These are phyloP conservation scores for Scophthalmus maximus DNA, from an alignment of 2,113 vertebrate genomes.

Conservation along the genomic window DNA sequence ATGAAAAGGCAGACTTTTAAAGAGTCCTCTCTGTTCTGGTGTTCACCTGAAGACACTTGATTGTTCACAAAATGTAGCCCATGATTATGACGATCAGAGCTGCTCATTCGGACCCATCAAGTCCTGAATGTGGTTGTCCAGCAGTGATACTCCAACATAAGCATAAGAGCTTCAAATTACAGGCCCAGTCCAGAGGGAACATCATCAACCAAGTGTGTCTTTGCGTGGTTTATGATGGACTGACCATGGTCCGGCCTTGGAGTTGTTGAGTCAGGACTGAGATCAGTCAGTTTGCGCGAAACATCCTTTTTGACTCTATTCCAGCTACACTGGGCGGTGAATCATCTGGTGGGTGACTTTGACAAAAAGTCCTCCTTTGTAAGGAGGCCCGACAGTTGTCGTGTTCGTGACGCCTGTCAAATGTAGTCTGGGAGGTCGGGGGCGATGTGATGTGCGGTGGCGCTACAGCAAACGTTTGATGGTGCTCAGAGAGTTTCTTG, in stretches of 20 bases:
- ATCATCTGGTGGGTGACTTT: constrained; percentile 45
- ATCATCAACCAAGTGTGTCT: not conserved
- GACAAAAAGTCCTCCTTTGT: constrained; percentile 21
- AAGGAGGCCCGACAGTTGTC: constrained; percentile 21
- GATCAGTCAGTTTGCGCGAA: constrained; percentile 41
- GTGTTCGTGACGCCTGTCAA: constrained; percentile 3
- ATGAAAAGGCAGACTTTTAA: not conserved
- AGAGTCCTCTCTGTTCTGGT: constrained; percentile 4
- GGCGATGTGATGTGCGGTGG: constrained; percentile 10
- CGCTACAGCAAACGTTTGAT: constrained; percentile 24
- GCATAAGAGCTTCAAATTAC: no score
- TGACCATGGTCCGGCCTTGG: constrained; percentile 4
- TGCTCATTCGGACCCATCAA: not conserved
- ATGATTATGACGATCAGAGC: not conserved
- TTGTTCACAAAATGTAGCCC: not conserved
- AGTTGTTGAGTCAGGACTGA: constrained; percentile 48
- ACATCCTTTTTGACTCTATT: constrained; percentile 1
- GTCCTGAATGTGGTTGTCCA: not conserved
- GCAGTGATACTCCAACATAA: no score
- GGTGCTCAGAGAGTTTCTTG: constrained; percentile 13
- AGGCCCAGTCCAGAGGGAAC: no score
- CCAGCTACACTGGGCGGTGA: constrained; percentile 37
- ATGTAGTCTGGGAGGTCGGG: not conserved
- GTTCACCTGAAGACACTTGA: not conserved
- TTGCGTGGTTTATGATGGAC: not conserved